phyloP scores from a whole-genome alignment of 2,888 invertebrate genomes.

The Germaria angustata region DNA sequence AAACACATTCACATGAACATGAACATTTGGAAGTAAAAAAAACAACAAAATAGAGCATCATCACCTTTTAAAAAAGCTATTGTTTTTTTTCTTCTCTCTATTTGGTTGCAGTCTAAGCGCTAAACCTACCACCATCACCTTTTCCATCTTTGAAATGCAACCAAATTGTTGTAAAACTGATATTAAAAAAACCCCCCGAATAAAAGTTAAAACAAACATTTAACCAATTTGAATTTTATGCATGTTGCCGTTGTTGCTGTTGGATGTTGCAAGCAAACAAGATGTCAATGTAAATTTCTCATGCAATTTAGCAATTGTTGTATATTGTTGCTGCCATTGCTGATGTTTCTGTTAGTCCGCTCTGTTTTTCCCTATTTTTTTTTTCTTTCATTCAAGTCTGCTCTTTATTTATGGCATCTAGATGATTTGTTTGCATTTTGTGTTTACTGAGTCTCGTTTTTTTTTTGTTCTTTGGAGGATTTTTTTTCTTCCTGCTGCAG shows the following conservation, averaged over 20 bases:
- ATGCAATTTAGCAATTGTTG: slow-evolving; percentile 63
- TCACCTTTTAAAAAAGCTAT: slow-evolving; percentile 47
- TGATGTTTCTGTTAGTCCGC: slow-evolving; percentile 24
- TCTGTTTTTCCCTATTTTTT: slow-evolving; percentile 35
- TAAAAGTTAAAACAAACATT: slow-evolving; percentile 34
- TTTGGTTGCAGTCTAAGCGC: background rate
- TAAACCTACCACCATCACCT: slow-evolving; percentile 50
- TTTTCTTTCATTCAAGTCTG: slow-evolving; percentile 37
- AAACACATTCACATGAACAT: slow-evolving; percentile 10
- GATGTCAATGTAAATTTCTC: slow-evolving; percentile 67
- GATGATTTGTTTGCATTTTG: slow-evolving; percentile 68
- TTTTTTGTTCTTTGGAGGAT: slow-evolving; percentile 15
- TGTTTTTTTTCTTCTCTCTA: background rate
- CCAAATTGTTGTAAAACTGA: slow-evolving; percentile 4
- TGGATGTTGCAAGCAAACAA: slow-evolving; percentile 53
- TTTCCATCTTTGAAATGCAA: slow-evolving; percentile 35
- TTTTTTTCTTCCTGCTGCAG: slow-evolving; percentile 18
- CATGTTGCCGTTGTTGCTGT: slow-evolving; percentile 21
- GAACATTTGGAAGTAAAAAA: background rate
- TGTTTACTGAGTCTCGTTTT: slow-evolving; percentile 44
- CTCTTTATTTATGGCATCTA: slow-evolving; percentile 69
- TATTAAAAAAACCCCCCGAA: background rate
- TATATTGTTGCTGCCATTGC: slow-evolving; percentile 22
- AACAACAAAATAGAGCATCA: slow-evolving; percentile 57
- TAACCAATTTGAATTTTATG: slow-evolving; percentile 61